Base-by-base conservation (phyloP, 2,888 invertebrate species). In the Thereva unica region DNA sequence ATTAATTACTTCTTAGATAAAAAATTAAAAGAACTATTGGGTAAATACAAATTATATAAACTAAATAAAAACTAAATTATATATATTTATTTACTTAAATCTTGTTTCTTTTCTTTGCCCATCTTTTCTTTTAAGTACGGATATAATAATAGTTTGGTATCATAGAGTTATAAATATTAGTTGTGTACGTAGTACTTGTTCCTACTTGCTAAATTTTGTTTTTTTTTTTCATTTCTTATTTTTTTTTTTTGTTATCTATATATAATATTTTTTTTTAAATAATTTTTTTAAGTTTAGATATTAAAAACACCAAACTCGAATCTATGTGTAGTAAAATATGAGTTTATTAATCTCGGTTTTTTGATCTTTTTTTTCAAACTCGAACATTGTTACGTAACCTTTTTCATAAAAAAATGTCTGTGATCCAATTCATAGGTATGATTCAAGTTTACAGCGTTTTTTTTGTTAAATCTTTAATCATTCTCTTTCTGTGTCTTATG, bases 151-250 rank as follows among this genome's bases (percentile, higher is more conserved):
- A 70, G 69, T 66, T 68, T 71, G 68, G 69, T 70, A 70, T 71
- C 54, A 68, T 71, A 71, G 68, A 66, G 69, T 71, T 70, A 72
- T 72, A 71, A 72, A 69, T 72, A 71, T 71, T 72, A 71, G 68
- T 69, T 71, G 70, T 71, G 71, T 72, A 72, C 70, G 71, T 71
- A 71, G 71, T 71, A 72, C 69, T 72, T 69, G 65, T 69, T 68
- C 70, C 71, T 72, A 72, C 70, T 66, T 67, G 50, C 72, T 72
- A 72, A 69, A 67, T 59, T 67, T 68, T 64, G 40, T 56, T 56
- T 66, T 63, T 52, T 66, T 67, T 59, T 56, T 54, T 55, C 42
- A 42, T 49, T 40, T 53, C 44, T 41, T 7, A 12, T 67, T 65
- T 35, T 52, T 57, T 41, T 57, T 41, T 10, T 59, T 49, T 53